Evolutionary conservation across 2,797 vertebrate genomes (phyloP).

Genomic region (Naso thynnoides): DNA sequence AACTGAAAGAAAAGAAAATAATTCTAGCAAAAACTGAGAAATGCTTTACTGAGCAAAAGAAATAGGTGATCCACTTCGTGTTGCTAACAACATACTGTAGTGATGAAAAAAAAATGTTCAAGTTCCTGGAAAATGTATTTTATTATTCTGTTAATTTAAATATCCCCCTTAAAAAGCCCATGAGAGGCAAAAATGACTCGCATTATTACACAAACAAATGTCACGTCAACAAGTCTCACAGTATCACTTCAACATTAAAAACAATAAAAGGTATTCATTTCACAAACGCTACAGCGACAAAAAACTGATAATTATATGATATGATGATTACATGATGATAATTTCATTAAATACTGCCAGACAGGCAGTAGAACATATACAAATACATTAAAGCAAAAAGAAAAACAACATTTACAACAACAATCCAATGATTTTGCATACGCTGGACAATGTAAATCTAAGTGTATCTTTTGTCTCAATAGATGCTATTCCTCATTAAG

Average conservation of each 20-base stretch:
- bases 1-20: neutral
- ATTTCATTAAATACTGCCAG: too few species aligned
- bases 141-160: neutral
- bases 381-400: too few species aligned
- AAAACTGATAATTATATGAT: too few species aligned
- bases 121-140: neutral
- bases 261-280: too few species aligned
- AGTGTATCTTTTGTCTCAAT: neutral
- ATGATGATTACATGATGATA: too few species aligned
- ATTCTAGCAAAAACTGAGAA: neutral
- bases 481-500: slow-evolving; percentile 13
- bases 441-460: neutral
- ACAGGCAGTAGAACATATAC: too few species aligned
- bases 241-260: too few species aligned
- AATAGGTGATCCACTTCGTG: neutral
- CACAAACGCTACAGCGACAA: too few species aligned
- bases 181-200: neutral
- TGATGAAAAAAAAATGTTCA: neutral
- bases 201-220: neutral
- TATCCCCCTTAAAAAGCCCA: neutral
- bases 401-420: too few species aligned
- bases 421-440: too few species aligned
- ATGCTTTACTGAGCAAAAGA: neutral
- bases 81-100: neutral
- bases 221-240: too few species aligned